phyloP scores from a whole-genome alignment of 2,113 vertebrate genomes.

The Microcebus jonahi region DNA sequence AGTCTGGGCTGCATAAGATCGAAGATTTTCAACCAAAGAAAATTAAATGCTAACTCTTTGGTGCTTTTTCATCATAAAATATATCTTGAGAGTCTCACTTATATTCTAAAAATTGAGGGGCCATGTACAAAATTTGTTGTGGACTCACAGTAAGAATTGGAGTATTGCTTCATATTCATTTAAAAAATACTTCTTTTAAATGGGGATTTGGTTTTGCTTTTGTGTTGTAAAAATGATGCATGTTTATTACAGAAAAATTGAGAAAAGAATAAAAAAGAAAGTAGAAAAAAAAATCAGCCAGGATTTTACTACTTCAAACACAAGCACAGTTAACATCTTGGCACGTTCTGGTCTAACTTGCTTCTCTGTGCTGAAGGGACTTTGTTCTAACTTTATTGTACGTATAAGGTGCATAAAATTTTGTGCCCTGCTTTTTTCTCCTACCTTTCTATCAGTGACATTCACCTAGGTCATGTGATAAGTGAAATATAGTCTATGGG shows the following conservation, averaged over 20 bases:
- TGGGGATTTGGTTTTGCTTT: neutral
- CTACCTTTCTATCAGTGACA: neutral
- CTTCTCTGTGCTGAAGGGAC: neutral
- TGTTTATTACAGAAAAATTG: neutral
- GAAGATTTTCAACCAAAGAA: neutral
- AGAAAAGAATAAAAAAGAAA: neutral
- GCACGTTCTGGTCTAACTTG: neutral
- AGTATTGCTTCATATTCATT: neutral
- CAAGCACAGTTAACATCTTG: neutral
- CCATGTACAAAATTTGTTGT: neutral
- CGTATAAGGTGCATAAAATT: neutral
- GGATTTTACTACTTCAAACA: neutral
- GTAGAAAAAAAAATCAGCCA: neutral
- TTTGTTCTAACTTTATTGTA: neutral
- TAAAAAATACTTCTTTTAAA: neutral
- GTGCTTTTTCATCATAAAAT: neutral
- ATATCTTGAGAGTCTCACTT: neutral
- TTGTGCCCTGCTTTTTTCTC: neutral
- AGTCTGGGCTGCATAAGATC: accelerated
- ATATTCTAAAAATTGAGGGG: neutral
- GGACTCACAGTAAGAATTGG: neutral
- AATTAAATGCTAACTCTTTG: neutral
- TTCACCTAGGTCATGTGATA: neutral
- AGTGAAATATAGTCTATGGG: neutral
- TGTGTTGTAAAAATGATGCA: neutral